phyloP scores from a whole-genome alignment of 2,888 invertebrate genomes.

The Callosobruchus maculatus region DNA sequence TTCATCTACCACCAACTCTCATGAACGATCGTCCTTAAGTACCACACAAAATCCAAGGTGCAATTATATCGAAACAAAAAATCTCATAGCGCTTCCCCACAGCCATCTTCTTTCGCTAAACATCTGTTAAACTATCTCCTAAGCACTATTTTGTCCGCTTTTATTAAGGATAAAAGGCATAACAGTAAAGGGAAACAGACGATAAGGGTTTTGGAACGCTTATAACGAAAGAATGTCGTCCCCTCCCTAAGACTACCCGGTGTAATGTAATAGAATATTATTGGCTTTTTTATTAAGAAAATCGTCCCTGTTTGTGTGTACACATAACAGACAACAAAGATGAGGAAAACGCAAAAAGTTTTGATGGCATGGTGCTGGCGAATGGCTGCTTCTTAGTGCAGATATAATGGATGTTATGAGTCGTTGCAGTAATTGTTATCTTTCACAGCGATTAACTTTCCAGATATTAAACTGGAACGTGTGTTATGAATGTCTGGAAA shows the following conservation, averaged over 20 bases:
- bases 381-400: background rate
- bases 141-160: background rate
- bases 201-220: background rate
- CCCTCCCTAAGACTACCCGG: background rate
- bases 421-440: background rate
- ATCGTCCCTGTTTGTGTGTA: background rate
- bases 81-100: background rate
- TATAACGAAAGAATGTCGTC: background rate
- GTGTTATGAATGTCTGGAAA: no score
- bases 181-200: background rate
- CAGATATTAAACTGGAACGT: no score
- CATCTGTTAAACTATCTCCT: background rate
- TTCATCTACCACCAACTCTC: no score
- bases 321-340: background rate
- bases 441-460: background rate
- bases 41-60: no score
- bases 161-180: background rate
- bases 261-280: background rate
- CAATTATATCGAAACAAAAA: background rate
- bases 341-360: background rate
- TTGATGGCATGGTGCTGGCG: background rate
- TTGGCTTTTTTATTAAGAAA: background rate
- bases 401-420: background rate
- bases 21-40: no score
- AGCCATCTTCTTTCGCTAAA: background rate